Conservation (phyloP, 2,797 vertebrate genomes). For the Tapirus indicus region DNA sequence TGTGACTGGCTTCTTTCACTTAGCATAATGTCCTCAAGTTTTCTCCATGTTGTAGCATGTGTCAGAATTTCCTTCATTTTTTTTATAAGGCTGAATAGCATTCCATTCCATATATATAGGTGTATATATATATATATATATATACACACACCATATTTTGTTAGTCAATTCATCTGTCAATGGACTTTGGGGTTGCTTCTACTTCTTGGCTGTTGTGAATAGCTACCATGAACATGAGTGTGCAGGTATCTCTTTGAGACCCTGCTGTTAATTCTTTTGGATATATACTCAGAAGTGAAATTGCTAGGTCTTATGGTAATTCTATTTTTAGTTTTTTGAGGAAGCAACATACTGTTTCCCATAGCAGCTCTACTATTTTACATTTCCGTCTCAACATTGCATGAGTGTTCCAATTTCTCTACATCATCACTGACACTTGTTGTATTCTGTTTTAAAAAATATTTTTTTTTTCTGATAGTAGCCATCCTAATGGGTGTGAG, state of each 20-base stretch:
- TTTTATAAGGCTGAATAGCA: background rate
- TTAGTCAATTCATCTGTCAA: background rate
- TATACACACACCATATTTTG: background rate
- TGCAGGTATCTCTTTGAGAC: background rate
- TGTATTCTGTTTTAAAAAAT: too few relatives aligned
- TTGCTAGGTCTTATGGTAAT: background rate
- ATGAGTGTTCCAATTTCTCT: background rate
- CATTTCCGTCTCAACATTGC: background rate
- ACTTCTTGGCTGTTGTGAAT: background rate
- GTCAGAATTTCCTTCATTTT: background rate
- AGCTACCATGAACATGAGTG: background rate
- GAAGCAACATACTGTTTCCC: background rate
- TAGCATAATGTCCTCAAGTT: background rate
- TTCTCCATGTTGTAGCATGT: background rate
- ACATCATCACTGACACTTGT: background rate
- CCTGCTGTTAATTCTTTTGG: background rate
- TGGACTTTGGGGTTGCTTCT: background rate
- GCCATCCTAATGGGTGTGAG: background rate
- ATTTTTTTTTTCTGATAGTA: background rate
- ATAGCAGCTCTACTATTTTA: background rate
- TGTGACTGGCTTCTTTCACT: background rate
- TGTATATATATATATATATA: too few relatives aligned
- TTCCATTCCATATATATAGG: background rate
- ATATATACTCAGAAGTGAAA: background rate
- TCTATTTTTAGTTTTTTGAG: conserved; percentile 9